Evolutionary conservation across 2,888 invertebrate genomes (phyloP), one percentile per base, ranked within the genome.

Genomic region (Siphonodentalium dalli): DNA sequence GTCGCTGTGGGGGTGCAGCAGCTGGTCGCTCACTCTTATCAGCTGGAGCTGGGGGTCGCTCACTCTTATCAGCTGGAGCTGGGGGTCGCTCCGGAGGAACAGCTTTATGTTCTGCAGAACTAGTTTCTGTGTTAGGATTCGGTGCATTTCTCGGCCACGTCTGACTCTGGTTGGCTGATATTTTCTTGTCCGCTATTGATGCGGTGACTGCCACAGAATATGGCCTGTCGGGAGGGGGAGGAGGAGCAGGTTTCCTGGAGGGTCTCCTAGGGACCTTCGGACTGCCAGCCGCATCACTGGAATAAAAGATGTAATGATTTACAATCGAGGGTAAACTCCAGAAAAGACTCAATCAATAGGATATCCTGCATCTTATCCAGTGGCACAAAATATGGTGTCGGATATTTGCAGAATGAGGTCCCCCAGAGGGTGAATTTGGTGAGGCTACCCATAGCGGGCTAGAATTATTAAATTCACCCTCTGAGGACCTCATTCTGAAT

Each of bases 161-260:
- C 49, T 63, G 63, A 43, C 38, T 50, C 41, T 51, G 61, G 41
- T 56, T 58, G 8, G 46, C 15, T 4, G 48, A 21, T 29, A 50
- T 55, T 27, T 54, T 46, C 21, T 50, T 53, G 53, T 58, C 66
- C 15, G 44, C 31, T 5, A 61, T 47, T 15, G 63, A 58, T 13
- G 74, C 72, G 15, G 70, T 68, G 7, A 73, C 73, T 7, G 71
- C 71, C 15, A 71, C 71, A 28, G 65, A 63, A 56, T 68, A 71
- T 1, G 68, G 57, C n/a, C 65, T 54, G 15, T 68, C 66, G 8
- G 71, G 71, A 5, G 72, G 72, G 26, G 73, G 72, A 20, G 68
- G 68, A 6, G 75, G 75, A 11, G 75, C 75, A 26, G 73, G 73
- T 48, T 75, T 75, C 46, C 69, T 61, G 21, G 63, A 56, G 13